Evolutionary conservation across 2,888 invertebrate genomes (phyloP), one percentile per base, ranked within the genome.

Genomic region (Empis stercorea): DNA sequence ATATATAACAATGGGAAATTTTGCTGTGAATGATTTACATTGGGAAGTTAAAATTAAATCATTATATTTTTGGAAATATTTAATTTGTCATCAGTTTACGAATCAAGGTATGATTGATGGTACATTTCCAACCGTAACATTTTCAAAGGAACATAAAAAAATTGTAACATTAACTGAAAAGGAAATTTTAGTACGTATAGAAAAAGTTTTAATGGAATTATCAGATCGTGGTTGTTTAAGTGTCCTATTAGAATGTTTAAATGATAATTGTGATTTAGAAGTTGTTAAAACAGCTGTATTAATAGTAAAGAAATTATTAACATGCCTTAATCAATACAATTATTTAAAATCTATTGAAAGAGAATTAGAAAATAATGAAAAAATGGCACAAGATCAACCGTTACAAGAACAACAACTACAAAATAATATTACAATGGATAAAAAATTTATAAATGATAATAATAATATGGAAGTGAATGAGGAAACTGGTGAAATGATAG

Each of bases 81-180:
- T 83, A 17, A 80, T 85, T 40, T 71, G 75, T 20, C 74, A 75
- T 1, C 74, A 79, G 45, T 67, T 87, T 10, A 74, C 73, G 0
- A 76, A 84, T 57, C 86, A 87, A 66, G 87, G 87, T n/a, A 85
- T 87, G 83, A 75, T 87, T 11, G 87, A 88, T 59, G 85, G 85
- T 0, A 74, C 71, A 0, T 87, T 87, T 63, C 87, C 87, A 0
- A 76, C 76, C 0, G 80, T 86, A 0, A 87, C 86, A 0, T 87
- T 87, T 62, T 87, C 87, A 0, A 82, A 78, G 58, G 84, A 85
- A 62, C 73, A 81, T 6, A 74, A 80, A 48, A 87, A 87, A 67
- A 88, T 87, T 16, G 80, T 87, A 4, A 78, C 78, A 0, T 64
- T 88, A 10, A 83, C 80, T 23, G 78, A 79, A 48, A 64, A 64